Conservation (phyloP, 1,140 invertebrate genomes). For the Alviniconcha marisindica region DNA sequence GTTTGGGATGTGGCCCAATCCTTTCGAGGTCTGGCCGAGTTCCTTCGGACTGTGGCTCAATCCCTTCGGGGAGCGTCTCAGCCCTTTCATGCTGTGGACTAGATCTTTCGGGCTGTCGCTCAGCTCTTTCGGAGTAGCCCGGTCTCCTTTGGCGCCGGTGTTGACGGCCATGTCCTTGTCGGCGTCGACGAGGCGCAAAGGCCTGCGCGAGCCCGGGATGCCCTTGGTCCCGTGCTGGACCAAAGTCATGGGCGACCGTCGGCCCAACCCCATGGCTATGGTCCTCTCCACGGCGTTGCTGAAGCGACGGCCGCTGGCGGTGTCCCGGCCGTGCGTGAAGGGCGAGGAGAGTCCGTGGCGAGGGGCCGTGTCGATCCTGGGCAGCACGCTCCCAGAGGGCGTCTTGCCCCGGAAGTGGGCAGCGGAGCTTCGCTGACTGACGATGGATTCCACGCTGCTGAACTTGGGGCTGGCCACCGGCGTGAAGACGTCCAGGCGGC, state of each 20-base stretch:
- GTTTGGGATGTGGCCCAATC: too few species aligned
- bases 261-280: not conserved
- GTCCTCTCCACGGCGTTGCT: too few species aligned
- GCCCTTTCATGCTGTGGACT: too few species aligned
- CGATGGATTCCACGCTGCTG: not conserved
- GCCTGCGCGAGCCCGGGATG: not conserved
- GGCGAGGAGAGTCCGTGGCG: not conserved
- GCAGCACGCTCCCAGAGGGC: not conserved
- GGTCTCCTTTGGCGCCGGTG: not conserved
- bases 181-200: not conserved
- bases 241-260: constrained; percentile 3
- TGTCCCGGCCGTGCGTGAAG: too few species aligned
- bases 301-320: too few species aligned
- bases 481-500: not conserved
- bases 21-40: too few species aligned
- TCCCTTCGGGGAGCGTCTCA: not conserved
- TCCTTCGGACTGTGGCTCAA: not conserved
- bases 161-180: not conserved
- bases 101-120: not conserved
- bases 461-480: not conserved
- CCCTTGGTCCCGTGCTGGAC: constrained; percentile 2
- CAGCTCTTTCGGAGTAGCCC: not conserved
- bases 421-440: not conserved
- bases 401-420: not conserved
- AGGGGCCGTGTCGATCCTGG: not conserved